Percentiles rank a stretch among this genome's conserved stretches.
Conservation (phyloP, 2,113 vertebrate species). For the Pogonocichla stellata region DNA sequence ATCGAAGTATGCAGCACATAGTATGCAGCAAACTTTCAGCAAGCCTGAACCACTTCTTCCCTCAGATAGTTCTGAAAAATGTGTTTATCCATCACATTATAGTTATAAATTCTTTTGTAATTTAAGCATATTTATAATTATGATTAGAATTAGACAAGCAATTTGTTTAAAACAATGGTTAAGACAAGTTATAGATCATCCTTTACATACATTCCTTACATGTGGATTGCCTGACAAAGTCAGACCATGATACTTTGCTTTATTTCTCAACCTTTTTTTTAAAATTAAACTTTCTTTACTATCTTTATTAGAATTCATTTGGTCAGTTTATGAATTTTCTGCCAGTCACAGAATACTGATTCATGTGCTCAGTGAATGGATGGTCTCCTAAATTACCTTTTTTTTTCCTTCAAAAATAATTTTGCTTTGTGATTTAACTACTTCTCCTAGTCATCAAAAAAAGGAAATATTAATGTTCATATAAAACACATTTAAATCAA, state of each 20-base stretch:
- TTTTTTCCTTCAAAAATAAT: neutral
- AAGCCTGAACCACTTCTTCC: neutral
- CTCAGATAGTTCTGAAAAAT: neutral
- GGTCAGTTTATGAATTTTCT: neutral
- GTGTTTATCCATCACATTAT: neutral
- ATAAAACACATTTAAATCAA: neutral
- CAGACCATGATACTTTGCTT: neutral
- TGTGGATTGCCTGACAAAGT: neutral
- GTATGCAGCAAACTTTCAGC: neutral
- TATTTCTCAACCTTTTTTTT: neutral
- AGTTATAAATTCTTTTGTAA: neutral
- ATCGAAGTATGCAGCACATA: neutral
- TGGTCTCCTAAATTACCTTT: neutral
- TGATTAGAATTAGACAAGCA: neutral
- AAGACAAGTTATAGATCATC: neutral
- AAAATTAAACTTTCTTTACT: neutral
- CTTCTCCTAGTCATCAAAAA: neutral
- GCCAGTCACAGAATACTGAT: neutral
- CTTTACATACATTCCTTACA: fast-evolving
- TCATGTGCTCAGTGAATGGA: neutral
- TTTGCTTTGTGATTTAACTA: neutral
- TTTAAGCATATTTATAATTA: neutral
- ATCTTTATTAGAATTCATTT: neutral
- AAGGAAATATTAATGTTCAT: neutral
- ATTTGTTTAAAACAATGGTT: neutral